These are phyloP conservation scores for Agrypnia vestita DNA, from an alignment of 1,140 invertebrate genomes.

Conservation along the genomic window DNA sequence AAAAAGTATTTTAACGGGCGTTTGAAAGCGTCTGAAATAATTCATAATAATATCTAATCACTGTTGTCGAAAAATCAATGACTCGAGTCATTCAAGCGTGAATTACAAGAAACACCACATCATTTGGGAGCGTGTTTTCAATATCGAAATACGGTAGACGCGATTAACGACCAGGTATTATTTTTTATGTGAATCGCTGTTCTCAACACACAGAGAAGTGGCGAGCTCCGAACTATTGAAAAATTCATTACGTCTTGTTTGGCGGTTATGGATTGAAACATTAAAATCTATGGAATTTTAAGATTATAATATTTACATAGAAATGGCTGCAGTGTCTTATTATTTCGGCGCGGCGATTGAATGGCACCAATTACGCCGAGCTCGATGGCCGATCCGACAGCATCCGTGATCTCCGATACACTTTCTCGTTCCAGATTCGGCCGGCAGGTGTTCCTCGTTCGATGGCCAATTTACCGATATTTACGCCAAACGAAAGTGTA, in stretches of 20 bases:
- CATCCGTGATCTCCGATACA: constrained; percentile 19
- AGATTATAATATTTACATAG: background rate
- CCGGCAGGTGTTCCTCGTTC: background rate
- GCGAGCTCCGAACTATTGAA: background rate
- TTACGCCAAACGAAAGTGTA: constrained; percentile 25
- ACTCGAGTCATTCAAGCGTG: too few relatives aligned
- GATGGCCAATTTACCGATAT: background rate
- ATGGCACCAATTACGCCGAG: background rate
- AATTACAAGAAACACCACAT: too few relatives aligned
- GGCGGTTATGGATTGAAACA: background rate
- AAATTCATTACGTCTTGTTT: background rate
- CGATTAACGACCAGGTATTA: too few relatives aligned
- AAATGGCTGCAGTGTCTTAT: constrained; percentile 1
- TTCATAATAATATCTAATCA: too few relatives aligned
- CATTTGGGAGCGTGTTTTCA: too few relatives aligned
- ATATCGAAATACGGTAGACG: too few relatives aligned
- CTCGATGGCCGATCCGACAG: background rate
- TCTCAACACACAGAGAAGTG: background rate
- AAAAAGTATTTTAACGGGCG: too few relatives aligned
- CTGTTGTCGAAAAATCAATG: too few relatives aligned
- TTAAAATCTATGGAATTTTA: background rate
- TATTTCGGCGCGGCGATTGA: background rate
- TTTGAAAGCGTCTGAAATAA: too few relatives aligned
- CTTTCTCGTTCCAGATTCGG: constrained; percentile 30
- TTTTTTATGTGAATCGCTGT: too few relatives aligned